Evolutionary conservation across 2,113 vertebrate genomes (phyloP).

Genomic region (Microcebus ravelobensis): DNA sequence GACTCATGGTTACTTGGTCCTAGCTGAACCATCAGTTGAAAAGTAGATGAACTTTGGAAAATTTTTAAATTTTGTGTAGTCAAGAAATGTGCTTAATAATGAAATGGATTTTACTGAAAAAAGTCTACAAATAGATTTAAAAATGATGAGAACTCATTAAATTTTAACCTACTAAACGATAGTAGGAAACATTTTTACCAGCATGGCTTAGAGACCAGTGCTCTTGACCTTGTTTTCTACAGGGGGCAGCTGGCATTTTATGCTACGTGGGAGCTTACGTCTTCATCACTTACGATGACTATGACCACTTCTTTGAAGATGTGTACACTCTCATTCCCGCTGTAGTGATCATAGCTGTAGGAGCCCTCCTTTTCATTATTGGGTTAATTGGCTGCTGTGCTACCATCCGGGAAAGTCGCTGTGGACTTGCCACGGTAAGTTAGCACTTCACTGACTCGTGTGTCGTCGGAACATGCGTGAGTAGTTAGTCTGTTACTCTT

Average conservation of each 20-base stretch:
- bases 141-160: background rate
- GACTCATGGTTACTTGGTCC: background rate
- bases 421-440: slow-evolving; percentile 95
- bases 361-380: slow-evolving; percentile 96
- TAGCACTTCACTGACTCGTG: background rate
- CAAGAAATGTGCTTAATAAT: slow-evolving; percentile 4
- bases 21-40: background rate
- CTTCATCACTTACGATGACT: slow-evolving; percentile 99
- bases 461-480: accelerated
- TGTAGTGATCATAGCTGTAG: slow-evolving; percentile 95
- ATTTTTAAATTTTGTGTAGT: background rate
- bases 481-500: background rate
- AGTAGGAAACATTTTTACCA: background rate
- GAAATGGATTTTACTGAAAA: background rate
- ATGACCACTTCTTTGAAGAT: slow-evolving; percentile 98
- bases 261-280: slow-evolving; percentile 99
- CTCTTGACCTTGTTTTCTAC: background rate
- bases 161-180: background rate
- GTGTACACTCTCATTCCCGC: slow-evolving; percentile 96
- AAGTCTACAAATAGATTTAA: background rate
- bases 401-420: slow-evolving; percentile 96
- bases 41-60: slow-evolving; percentile 6
- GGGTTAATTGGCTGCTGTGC: slow-evolving; percentile 98
- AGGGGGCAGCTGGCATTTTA: slow-evolving; percentile 97
- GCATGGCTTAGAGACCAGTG: background rate